Evolutionary conservation across 2,797 vertebrate genomes (phyloP).

Genomic region (Cossypha dichroa): DNA sequence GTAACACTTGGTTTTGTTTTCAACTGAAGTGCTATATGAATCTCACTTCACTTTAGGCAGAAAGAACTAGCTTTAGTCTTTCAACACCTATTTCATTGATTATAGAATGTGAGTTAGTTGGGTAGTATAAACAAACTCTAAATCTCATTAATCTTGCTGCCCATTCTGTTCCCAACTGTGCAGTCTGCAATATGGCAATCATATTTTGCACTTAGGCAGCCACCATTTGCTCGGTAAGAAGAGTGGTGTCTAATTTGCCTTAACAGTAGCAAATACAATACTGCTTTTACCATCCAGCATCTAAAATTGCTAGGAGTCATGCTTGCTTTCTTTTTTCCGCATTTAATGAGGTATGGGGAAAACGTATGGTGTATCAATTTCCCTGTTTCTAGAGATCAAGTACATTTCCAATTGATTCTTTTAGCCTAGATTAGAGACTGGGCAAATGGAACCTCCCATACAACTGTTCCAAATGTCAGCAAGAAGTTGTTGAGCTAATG

Average conservation of each 20-base stretch:
- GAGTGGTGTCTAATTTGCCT: neutral
- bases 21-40: neutral
- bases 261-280: neutral
- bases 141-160: slow-evolving; percentile 33
- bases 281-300: neutral
- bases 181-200: neutral
- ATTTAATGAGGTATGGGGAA: fast-evolving
- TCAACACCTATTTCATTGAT: slow-evolving; percentile 36
- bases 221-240: neutral
- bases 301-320: neutral
- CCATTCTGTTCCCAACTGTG: slow-evolving; percentile 7
- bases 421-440: neutral
- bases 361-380: neutral
- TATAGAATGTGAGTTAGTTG: slow-evolving; percentile 5
- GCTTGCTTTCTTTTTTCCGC: neutral
- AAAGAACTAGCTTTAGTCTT: slow-evolving; percentile 28
- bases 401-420: neutral
- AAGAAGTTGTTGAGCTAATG: neutral
- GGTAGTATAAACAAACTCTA: slow-evolving; percentile 26
- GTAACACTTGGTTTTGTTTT: neutral
- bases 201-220: neutral
- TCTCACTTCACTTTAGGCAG: neutral
- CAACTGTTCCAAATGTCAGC: neutral
- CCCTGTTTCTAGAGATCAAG: neutral
- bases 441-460: neutral